Base-by-base conservation (phyloP, 2,113 vertebrate genomes). In the Eubucco bourcierii region DNA sequence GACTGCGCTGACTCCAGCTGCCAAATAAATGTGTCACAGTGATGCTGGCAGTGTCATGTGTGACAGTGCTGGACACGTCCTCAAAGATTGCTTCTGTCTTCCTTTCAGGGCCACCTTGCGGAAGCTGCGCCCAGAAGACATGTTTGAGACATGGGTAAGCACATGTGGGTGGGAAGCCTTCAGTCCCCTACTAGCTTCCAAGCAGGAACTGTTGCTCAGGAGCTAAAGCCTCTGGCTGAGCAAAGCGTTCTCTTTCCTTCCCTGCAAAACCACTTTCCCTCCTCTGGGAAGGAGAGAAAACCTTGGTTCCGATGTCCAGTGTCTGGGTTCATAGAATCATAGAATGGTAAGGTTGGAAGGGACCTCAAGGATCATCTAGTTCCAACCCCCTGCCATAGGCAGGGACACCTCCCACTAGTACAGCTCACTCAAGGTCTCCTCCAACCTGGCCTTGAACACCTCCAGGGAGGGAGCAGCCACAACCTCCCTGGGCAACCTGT, bases 71-170 rank as follows among this genome's bases (percentile, higher is more conserved):
- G 82, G 58, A 29, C 1, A 1, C 5, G 3, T 59, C 76, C 72
- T 87, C 73, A 90, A 46, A 87, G 72, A 87, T 15, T 0, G 0
- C 85, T 87, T 82, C 66, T 90, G n/a, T 95, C 82, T 90, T 90
- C 78, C 33, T 88, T 80, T n/a, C 95, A 99, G 99, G 93, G 98
- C 99, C 58, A 99, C 99, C n/a, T 97, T 99, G 86, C 96, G 99
- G 90, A 99, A 99, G 90, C 97, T 99, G 68, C 98, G 98, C n/a
- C 98, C 99, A 61, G 98, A 99, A 90, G 98, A 99, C 67, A 99
- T 99, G 99, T 99, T 98, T 97, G 99, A 99, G 96, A 99, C 98
- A 0, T 99, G 99, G 99, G 99, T 99, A 97, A 98, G 99, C 52
- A 63, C 0, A 0, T 0, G 1, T 0, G 25, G 50, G 15, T 27